Conservation (phyloP, 2,888 invertebrate species). For the Hedya salicella region DNA sequence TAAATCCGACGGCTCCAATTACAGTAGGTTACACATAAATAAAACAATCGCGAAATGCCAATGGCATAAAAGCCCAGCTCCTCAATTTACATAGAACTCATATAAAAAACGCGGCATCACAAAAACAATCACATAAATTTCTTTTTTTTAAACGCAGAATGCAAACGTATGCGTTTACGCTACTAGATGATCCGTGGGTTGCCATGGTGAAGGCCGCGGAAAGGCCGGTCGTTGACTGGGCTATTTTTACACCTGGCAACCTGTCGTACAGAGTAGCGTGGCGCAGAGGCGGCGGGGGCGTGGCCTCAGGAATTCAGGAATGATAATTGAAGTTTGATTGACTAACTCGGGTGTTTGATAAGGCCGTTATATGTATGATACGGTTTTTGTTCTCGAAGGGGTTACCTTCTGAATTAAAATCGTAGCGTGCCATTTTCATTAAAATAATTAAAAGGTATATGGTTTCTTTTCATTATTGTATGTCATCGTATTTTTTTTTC, state of each 20-base stretch:
- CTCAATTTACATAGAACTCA: conserved; percentile 29
- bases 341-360: conserved; percentile 30
- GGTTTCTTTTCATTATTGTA: no score
- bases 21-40: conserved; percentile 1
- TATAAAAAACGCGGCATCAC: conserved; percentile 26
- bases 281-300: conserved; percentile 58
- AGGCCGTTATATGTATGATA: conserved; percentile 26
- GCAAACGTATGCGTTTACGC: conserved; percentile 35
- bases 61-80: conserved; percentile 18
- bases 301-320: conserved; percentile 48
- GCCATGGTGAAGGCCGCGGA: conserved; percentile 74
- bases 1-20: conserved; percentile 2
- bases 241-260: conserved; percentile 74
- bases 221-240: conserved; percentile 81
- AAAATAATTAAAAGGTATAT: no score
- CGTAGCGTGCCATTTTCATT: no score
- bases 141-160: conserved; percentile 21
- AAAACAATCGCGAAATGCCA: conserved; percentile 6
- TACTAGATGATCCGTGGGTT: conserved; percentile 43
- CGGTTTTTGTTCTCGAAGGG: conserved; percentile 1
- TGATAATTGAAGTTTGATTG: conserved; percentile 41
- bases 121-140: conserved; percentile 32
- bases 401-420: not conserved
- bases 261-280: conserved; percentile 49
- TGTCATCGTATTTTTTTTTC: no score